Evolutionary conservation across 2,113 vertebrate genomes (phyloP), one percentile per base, ranked within the genome.

Genomic region (Phainopepla nitens): DNA sequence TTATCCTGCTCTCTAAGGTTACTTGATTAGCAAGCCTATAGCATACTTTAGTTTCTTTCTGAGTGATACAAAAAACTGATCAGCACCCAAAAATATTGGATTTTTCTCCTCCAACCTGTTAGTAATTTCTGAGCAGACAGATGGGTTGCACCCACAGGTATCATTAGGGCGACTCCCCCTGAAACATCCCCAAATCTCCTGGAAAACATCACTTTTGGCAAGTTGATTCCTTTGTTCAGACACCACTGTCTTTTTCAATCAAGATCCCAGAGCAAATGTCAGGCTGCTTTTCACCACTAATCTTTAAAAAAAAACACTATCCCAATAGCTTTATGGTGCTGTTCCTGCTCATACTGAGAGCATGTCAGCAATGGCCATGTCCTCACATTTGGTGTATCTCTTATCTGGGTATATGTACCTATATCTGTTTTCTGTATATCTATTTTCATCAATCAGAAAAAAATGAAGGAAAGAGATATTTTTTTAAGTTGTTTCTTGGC

Each of bases 121-220:
- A 33, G 16, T 4, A 51, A 57, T 44, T 81, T 61, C 64, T 57
- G 42, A 70, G 36, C 33, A 62, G 49, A 39, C 4, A 57, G 28
- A 45, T 23, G 14, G 11, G 20, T 56, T 62, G 28, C 15, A 57
- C 19, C 18, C 28, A 41, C 0, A 0, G 11, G 10, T 69, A 65
- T 24, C 16, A 17, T 47, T 22, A 51, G 27, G 33, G 8, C 0
- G 2, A 51, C 15, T 18, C 4, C 16, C 11, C 5, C 13, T 10
- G 10, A n/a, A 54, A 23, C 8, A 15, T 57, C 39, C 41, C 39
- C 24, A 61, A 9, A 75, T 21, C 8, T 22, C 15, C 35, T 57
- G 4, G 11, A 1, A 42, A 36, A 7, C 15, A 3, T 33, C 49
- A 54, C 7, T 0, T 4, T 27, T 65, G 36, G 4, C 12, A 71